Conservation (phyloP, 2,797 vertebrate species). For the Nannoperca obscura region DNA sequence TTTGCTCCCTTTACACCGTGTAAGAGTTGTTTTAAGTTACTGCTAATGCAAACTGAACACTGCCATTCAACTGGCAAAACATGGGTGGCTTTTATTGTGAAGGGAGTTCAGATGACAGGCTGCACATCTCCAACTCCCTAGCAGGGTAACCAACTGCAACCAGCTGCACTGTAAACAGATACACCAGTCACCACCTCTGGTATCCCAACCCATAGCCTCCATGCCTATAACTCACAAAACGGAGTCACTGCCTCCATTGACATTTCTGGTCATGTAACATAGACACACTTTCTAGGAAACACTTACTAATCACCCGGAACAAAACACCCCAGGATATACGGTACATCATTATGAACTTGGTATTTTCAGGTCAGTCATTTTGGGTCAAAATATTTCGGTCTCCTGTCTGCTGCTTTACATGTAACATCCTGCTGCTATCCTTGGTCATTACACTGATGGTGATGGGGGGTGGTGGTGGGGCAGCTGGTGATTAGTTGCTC, state of each 20-base stretch:
- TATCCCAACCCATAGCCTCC: neutral
- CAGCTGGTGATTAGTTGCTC: slow-evolving; percentile 55
- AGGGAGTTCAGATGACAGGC: neutral
- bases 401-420: slow-evolving; percentile 26
- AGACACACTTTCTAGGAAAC: slow-evolving; percentile 17
- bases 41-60: neutral
- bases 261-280: neutral
- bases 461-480: neutral
- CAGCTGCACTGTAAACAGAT: too few species aligned
- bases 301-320: slow-evolving; percentile 1
- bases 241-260: neutral
- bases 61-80: too few species aligned
- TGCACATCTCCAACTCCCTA: neutral
- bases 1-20: too few species aligned
- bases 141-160: slow-evolving; percentile 2
- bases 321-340: slow-evolving; percentile 10
- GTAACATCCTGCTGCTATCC: slow-evolving; percentile 51
- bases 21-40: too few species aligned
- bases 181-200: neutral
- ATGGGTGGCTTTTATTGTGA: too few species aligned
- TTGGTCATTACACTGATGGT: slow-evolving; percentile 49
- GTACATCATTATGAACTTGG: neutral
- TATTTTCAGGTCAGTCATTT: slow-evolving; percentile 52
- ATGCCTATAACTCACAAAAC: neutral
- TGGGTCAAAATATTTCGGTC: slow-evolving; percentile 37